phyloP scores from a whole-genome alignment of 2,888 invertebrate genomes.

The Leuctra nigra region DNA sequence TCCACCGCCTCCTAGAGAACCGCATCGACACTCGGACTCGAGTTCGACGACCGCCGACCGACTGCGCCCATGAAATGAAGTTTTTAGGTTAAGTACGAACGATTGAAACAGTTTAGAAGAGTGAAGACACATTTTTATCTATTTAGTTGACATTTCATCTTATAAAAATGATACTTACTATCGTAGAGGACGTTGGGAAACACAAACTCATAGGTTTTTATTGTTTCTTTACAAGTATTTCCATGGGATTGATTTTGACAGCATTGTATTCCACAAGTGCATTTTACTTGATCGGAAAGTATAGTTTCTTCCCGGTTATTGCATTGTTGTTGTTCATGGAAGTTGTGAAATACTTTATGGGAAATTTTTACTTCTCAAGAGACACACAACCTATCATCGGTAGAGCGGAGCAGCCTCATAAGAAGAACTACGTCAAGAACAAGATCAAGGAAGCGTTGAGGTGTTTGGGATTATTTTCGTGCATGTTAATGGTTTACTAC shows the following conservation, averaged over 20 bases:
- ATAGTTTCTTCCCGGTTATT: slow-evolving; percentile 40
- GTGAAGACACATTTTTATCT: too few species aligned
- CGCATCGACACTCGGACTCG: too few species aligned
- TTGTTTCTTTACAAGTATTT: slow-evolving; percentile 44
- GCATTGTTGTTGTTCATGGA: slow-evolving; percentile 44
- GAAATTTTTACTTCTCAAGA: slow-evolving; percentile 15
- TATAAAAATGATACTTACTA: background rate
- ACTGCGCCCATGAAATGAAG: too few species aligned
- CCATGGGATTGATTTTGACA: slow-evolving; percentile 34
- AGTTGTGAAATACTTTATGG: slow-evolving; percentile 43
- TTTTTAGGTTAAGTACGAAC: too few species aligned
- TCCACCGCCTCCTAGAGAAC: too few species aligned
- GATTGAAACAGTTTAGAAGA: too few species aligned
- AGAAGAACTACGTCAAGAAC: slow-evolving; percentile 26
- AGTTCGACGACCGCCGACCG: too few species aligned
- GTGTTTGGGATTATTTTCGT: slow-evolving; percentile 42
- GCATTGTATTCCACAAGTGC: slow-evolving; percentile 48
- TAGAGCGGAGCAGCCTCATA: slow-evolving; percentile 8
- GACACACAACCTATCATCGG: slow-evolving; percentile 2
- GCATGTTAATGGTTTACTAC: slow-evolving; percentile 49
- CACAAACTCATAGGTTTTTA: slow-evolving; percentile 38
- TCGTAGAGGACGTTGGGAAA: background rate
- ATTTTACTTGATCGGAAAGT: slow-evolving; percentile 54
- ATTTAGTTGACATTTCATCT: too few species aligned
- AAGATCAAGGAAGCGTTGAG: slow-evolving; percentile 47